A percentile compares a stretch with the other conserved stretches of the same genome.
These are phyloP conservation scores for Caenorhabditis doughertyi DNA, from an alignment of 2,888 invertebrate species.

Conservation along the genomic window DNA sequence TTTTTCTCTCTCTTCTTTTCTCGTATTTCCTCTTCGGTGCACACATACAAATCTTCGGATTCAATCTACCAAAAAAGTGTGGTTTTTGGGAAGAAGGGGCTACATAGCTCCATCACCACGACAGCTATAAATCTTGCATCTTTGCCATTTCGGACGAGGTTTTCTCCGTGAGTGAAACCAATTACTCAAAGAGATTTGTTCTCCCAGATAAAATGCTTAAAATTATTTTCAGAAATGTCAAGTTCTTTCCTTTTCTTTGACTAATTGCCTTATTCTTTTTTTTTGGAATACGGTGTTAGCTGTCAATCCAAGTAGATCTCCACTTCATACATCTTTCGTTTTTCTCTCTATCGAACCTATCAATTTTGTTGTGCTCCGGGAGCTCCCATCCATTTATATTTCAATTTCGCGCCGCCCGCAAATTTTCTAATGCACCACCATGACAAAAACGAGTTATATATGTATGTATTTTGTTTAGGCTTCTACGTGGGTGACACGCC, in stretches of 20 bases:
- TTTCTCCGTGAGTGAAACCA: constrained; percentile 37
- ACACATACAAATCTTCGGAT: constrained; percentile 31
- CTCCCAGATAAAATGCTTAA: constrained; percentile 11
- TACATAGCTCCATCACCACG: constrained; percentile 14
- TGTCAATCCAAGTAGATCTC: constrained; percentile 16
- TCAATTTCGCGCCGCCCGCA: constrained; percentile 32
- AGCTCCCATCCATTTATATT: constrained; percentile 52
- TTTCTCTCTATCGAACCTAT: constrained; percentile 7
- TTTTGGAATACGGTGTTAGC: constrained; percentile 1
- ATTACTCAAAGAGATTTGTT: constrained; percentile 37
- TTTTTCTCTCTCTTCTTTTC: background rate
- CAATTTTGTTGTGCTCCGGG: constrained; percentile 39
- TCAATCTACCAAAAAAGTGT: constrained; percentile 38
- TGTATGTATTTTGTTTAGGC: constrained; percentile 51
- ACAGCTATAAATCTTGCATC: constrained; percentile 44
- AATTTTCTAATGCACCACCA: constrained; percentile 9
- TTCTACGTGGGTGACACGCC: constrained; percentile 16
- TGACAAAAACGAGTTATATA: constrained; percentile 53
- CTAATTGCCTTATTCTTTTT: background rate
- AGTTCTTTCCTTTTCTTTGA: background rate
- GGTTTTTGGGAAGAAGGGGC: background rate
- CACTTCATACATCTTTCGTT: background rate
- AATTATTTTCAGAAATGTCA: background rate
- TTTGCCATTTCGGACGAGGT: constrained; percentile 13
- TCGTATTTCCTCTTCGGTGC: constrained; percentile 20